Percentiles rank a stretch among this genome's conserved stretches.
phyloP scores from a whole-genome alignment of 2,797 vertebrate species.

The Hypotaenidia philippensis region DNA sequence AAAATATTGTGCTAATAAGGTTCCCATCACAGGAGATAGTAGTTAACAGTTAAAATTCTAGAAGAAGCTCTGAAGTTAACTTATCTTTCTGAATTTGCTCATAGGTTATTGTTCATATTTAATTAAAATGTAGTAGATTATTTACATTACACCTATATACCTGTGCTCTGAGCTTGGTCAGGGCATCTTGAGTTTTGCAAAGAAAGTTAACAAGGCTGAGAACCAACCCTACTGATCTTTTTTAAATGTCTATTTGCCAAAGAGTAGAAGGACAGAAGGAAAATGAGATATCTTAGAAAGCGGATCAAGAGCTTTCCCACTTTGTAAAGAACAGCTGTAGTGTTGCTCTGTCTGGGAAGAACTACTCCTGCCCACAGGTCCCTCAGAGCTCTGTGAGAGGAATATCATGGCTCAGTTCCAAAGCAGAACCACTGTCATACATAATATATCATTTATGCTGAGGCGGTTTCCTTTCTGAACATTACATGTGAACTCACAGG shows the following conservation, averaged over 20 bases:
- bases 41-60: not conserved
- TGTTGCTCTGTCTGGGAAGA: not conserved
- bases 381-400: not conserved
- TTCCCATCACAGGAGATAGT: not conserved
- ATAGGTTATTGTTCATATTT: not conserved
- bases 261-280: not conserved
- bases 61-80: not conserved
- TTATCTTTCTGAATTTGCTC: not conserved
- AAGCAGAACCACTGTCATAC: not conserved
- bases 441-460: not conserved
- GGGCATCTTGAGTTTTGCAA: not conserved
- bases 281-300: not conserved
- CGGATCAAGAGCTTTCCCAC: not conserved
- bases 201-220: not conserved
- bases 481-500: not conserved
- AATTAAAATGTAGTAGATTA: no score
- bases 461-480: not conserved
- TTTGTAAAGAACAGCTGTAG: not conserved
- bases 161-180: not conserved
- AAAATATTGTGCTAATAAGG: not conserved
- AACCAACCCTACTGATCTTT: not conserved
- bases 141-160: no score
- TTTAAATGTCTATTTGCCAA: not conserved
- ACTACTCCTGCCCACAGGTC: not conserved
- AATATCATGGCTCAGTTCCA: not conserved